phyloP scores from a whole-genome alignment of 1,140 invertebrate genomes.

The Dendrolimus kikuchii region DNA sequence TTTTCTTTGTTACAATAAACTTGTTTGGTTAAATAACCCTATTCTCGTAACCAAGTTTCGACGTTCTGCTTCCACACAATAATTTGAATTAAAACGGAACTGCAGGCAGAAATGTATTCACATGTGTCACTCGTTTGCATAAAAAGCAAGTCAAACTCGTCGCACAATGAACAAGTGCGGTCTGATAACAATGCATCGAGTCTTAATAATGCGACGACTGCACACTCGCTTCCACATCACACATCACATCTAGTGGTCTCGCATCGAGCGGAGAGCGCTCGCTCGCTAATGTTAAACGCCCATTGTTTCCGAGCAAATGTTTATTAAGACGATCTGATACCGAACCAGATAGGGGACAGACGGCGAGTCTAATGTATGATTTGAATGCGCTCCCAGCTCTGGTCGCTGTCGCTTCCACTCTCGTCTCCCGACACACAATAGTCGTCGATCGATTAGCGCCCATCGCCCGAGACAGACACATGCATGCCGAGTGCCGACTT shows the following conservation, averaged over 20 bases:
- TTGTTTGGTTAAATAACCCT: no score
- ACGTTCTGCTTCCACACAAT: no score
- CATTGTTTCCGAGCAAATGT: constrained; percentile 62
- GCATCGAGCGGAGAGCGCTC: constrained; percentile 1
- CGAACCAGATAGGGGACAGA: constrained; percentile 54
- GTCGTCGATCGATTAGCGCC: constrained; percentile 54
- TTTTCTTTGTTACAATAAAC: no score
- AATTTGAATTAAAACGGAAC: no score
- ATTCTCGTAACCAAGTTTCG: no score
- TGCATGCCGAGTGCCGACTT: constrained; percentile 14
- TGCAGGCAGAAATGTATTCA: no score
- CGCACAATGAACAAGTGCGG: constrained; percentile 15
- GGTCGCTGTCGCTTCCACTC: constrained; percentile 15
- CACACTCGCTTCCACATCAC: constrained; percentile 31
- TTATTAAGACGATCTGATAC: constrained; percentile 70
- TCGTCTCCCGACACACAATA: constrained; percentile 36
- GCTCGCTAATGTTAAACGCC: constrained; percentile 47
- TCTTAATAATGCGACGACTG: constrained; percentile 22
- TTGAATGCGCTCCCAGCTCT: constrained; percentile 37
- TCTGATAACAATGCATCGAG: constrained; percentile 18
- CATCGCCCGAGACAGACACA: constrained; percentile 28
- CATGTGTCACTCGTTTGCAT: no score
- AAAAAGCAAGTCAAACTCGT: neutral
- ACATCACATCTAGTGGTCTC: constrained; percentile 18
- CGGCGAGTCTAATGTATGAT: constrained; percentile 54